Conservation (phyloP, 2,797 vertebrate species). For the Tarsius wallacei region DNA sequence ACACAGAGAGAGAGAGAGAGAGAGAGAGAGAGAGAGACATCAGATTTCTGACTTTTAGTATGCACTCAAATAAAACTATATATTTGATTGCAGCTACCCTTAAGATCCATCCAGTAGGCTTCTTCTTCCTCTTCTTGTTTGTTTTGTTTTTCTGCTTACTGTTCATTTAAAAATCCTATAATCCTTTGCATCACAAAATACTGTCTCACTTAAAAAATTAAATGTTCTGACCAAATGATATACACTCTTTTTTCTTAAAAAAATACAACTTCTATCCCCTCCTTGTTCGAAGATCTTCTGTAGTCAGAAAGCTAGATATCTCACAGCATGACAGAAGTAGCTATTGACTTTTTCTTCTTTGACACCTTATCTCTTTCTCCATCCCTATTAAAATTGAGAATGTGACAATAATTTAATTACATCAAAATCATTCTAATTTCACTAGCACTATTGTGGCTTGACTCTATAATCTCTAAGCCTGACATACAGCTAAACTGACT, state of each 20-base stretch:
- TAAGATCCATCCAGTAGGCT: background rate
- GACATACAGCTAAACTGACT: background rate
- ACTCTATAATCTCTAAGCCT: background rate
- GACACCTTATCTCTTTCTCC: background rate
- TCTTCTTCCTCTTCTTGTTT: background rate
- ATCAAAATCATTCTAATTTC: background rate
- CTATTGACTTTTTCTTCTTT: background rate
- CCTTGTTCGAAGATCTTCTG: background rate
- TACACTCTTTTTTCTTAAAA: background rate
- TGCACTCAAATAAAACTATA: background rate
- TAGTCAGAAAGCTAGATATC: background rate
- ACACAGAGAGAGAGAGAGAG: background rate
- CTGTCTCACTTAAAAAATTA: background rate
- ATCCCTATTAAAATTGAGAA: background rate
- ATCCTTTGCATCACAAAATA: constrained; percentile 23
- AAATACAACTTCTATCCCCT: background rate
- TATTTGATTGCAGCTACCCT: background rate
- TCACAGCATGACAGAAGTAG: background rate
- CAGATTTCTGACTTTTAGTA: background rate
- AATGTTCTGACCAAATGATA: background rate
- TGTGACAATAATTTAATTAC: background rate
- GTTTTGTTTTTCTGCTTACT: background rate
- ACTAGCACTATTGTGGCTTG: background rate
- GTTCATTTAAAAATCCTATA: background rate
- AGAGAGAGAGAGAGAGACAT: background rate